Base-by-base conservation (phyloP, 2,888 invertebrate species). In the Andrena haemorrhoa region DNA sequence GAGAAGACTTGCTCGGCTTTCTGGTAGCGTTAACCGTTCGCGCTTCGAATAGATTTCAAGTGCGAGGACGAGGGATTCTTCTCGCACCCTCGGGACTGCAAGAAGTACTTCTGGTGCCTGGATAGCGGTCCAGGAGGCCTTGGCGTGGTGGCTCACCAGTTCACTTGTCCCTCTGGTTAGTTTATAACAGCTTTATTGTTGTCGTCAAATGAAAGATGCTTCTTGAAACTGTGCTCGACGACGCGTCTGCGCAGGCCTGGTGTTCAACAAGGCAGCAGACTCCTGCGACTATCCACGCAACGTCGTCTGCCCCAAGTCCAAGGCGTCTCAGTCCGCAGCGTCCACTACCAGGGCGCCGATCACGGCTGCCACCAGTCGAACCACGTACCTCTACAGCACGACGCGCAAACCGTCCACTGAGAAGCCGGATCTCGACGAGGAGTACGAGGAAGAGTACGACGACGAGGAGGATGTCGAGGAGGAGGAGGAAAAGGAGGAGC, bases 91-190 rank as follows among this genome's bases (percentile, higher is more conserved):
- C 96, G 97, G 56, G 98, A 98, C 94, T 98, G 98, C 94, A 98
- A 98, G 93, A 98, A 98, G 93, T 98, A 98, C 92, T 98, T 97
- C 94, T 98, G 98, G 98, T 98, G 98, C 92, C 94, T 98, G 85
- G 98, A 98, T 92, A 97, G 97, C 89, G 98, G 98, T 2, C 97
- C 98, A 0, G 97, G 98, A 0, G 97, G 98, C 90, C 95, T 98
- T 23, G 98, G 98, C 83, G 97, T 98, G 66, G 97, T 98, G 4
- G 98, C 98, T 0, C 98, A 98, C 94, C 97, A 97, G 92, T 98
- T 98, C 92, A 98, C 98, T 0, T 98, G 98, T 92, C 98, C 98
- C 4, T 98, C 98, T 75, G 97, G 97, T 96, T 94, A 93, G 29
- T 12, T 86, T 16, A 16, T 16, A 41, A 41, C 4, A 41, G 12